Evolutionary conservation across 2,797 vertebrate genomes (phyloP).

Genomic region (Arremon aurantiirostris): DNA sequence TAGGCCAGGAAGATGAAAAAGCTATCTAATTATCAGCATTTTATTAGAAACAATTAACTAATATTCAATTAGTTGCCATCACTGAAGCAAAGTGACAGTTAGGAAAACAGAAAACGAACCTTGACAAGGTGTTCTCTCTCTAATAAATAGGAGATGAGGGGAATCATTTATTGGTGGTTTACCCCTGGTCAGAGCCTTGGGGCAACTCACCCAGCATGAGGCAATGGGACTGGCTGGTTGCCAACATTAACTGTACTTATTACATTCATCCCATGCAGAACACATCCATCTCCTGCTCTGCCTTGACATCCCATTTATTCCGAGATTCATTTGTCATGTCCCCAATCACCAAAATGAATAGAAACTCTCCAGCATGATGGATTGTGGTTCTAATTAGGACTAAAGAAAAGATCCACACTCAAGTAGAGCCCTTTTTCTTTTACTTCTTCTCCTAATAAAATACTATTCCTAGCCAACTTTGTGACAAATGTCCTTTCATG

Average conservation of each 20-base stretch:
- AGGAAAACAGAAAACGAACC: conserved; percentile 58
- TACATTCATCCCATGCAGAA: conserved; percentile 82
- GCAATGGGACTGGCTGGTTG: conserved; percentile 81
- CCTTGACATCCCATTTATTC: conserved; percentile 90
- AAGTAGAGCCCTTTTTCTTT: conserved; percentile 70
- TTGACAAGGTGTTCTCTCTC: conserved; percentile 78
- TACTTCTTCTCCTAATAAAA: conserved; percentile 72
- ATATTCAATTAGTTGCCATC: conserved; percentile 59
- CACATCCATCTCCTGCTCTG: conserved; percentile 88
- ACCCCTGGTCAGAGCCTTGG: conserved; percentile 57
- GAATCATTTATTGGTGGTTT: conserved; percentile 72
- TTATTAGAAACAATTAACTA: conserved; percentile 69
- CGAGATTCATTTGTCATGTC: conserved; percentile 94
- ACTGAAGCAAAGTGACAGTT: conserved; percentile 48
- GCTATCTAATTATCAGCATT: conserved; percentile 60
- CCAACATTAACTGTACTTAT: conserved; percentile 89
- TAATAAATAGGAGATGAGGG: conserved; percentile 76
- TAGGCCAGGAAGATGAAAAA: conserved; percentile 41
- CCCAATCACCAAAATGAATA: conserved; percentile 91
- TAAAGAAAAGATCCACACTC: conserved; percentile 79
- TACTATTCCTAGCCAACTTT: conserved; percentile 46
- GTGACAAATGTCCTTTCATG: conserved; percentile 67
- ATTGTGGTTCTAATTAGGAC: conserved; percentile 88
- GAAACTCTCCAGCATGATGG: conserved; percentile 85
- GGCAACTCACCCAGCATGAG: conserved; percentile 36